Conservation (phyloP, 2,113 vertebrate genomes). For the Ammodytes dubius region DNA sequence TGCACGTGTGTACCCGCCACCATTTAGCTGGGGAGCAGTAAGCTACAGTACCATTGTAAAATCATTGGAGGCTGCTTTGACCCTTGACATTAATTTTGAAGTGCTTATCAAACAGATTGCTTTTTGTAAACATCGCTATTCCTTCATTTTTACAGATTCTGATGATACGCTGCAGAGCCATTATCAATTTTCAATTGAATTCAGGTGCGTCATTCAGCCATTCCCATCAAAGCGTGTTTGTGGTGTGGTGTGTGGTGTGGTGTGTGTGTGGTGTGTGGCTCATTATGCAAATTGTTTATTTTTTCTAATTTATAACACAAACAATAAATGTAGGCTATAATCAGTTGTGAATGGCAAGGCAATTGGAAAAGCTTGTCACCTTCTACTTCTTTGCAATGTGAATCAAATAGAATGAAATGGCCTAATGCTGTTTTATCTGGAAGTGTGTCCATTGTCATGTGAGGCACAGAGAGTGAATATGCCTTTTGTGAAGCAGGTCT, state of each 20-base stretch:
- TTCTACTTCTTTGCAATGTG: conserved; percentile 51
- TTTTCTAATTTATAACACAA: conserved; percentile 46
- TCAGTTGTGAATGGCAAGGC: conserved; percentile 54
- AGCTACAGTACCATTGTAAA: conserved; percentile 66
- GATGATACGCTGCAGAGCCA: conserved; percentile 39
- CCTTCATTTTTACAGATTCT: conserved; percentile 62
- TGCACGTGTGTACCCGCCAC: conserved; percentile 63
- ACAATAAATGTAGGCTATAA: conserved; percentile 34
- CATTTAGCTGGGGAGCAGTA: conserved; percentile 61
- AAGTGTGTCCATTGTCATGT: conserved; percentile 12
- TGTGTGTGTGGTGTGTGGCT: conserved; percentile 17
- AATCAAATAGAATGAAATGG: conserved; percentile 46
- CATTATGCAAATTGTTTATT: conserved; percentile 53
- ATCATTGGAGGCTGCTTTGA: conserved; percentile 63
- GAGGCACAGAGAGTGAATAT: conserved; percentile 16
- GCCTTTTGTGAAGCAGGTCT: not conserved
- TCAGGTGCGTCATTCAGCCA: conserved; percentile 34
- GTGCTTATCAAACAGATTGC: conserved; percentile 72
- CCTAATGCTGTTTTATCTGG: conserved; percentile 37
- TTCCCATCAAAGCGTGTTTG: conserved; percentile 20
- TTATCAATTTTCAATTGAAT: conserved; percentile 62
- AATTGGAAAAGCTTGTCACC: conserved; percentile 59
- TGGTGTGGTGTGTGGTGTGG: not conserved
- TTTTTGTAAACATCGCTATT: conserved; percentile 73
- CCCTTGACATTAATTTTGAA: conserved; percentile 79